Conservation (phyloP, 2,888 invertebrate species). For the Catonia carolina region DNA sequence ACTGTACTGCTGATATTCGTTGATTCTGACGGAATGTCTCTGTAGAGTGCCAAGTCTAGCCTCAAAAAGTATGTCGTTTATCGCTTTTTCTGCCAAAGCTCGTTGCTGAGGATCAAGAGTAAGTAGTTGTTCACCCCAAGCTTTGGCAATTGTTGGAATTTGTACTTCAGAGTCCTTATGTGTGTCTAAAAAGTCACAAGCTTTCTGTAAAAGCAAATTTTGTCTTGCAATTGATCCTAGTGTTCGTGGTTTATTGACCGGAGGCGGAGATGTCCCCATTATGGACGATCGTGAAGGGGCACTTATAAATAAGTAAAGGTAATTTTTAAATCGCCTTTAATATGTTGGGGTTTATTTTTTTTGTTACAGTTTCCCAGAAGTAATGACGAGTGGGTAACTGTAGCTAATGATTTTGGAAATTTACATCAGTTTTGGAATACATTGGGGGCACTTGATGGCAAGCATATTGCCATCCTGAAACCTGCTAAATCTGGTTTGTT, state of each 20-base stretch:
- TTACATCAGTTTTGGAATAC: background rate
- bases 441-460: slow-evolving; percentile 6
- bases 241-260: slow-evolving; percentile 10
- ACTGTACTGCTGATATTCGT: background rate
- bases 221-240: slow-evolving; percentile 16
- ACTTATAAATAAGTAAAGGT: background rate
- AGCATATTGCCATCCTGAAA: slow-evolving; percentile 5
- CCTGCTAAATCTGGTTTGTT: background rate
- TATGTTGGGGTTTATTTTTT: background rate
- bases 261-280: background rate
- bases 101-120: slow-evolving; percentile 21
- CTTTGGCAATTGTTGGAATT: slow-evolving; percentile 20
- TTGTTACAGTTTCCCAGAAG: background rate
- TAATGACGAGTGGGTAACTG: background rate
- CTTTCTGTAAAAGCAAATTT: slow-evolving; percentile 21
- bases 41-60: slow-evolving; percentile 22
- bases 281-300: background rate
- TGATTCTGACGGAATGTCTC: slow-evolving; percentile 21
- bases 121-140: slow-evolving; percentile 23
- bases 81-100: slow-evolving; percentile 25
- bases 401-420: background rate
- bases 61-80: slow-evolving; percentile 29
- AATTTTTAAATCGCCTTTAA: background rate
- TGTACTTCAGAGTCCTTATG: background rate
- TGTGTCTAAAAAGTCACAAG: no score